Conservation (phyloP, 2,113 vertebrate genomes). For the Isichthys henryi region DNA sequence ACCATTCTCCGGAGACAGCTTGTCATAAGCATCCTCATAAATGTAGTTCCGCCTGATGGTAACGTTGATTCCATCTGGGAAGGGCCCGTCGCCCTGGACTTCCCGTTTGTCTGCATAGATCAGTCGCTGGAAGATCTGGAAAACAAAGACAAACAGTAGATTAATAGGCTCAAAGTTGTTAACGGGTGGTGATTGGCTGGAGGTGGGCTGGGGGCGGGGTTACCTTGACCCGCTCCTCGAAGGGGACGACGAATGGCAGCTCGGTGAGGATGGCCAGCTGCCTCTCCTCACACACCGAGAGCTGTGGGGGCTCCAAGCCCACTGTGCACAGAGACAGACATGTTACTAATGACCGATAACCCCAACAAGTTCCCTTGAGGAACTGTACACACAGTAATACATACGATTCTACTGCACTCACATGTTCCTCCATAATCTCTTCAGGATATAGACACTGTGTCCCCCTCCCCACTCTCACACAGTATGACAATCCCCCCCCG, state of each 20-base stretch:
- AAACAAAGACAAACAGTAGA: not conserved
- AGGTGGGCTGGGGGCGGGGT: not conserved
- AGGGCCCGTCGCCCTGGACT: constrained; percentile 89
- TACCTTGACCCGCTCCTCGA: constrained; percentile 99
- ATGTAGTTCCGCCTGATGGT: constrained; percentile 89
- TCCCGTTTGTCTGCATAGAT: constrained; percentile 96
- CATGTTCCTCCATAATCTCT: not conserved
- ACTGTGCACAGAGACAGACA: constrained; percentile 57
- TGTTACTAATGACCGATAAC: not conserved
- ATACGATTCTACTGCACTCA: not conserved
- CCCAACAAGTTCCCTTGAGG: not conserved
- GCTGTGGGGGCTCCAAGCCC: constrained; percentile 81
- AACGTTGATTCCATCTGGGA: constrained; percentile 86
- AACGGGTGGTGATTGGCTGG: not conserved
- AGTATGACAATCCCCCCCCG: too few relatives aligned
- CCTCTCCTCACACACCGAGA: constrained; percentile 91
- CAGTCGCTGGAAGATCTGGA: constrained; percentile 80
- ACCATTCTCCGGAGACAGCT: constrained; percentile 97
- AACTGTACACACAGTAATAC: not conserved
- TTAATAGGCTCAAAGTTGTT: not conserved
- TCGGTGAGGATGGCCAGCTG: constrained; percentile 94
- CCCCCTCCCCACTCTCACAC: not conserved
- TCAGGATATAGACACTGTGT: not conserved
- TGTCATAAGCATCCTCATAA: constrained; percentile 92
- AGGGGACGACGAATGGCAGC: constrained; percentile 93